These are phyloP conservation scores for Pterocles gutturalis DNA, from an alignment of 2,113 vertebrate species.

Conservation along the genomic window DNA sequence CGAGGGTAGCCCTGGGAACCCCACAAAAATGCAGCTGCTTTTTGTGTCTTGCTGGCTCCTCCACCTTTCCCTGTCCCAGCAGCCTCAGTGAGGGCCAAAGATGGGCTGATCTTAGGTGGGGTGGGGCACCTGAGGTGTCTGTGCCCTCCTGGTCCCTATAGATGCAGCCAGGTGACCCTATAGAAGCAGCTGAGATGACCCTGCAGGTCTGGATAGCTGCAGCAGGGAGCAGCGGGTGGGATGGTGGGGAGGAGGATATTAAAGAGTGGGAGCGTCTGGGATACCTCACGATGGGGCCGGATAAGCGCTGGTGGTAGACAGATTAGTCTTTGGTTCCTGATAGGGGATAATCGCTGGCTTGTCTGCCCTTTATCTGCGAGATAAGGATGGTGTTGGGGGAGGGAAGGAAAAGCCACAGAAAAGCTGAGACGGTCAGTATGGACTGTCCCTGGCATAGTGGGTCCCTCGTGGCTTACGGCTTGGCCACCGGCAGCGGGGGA, in stretches of 20 bases:
- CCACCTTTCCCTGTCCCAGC: background rate
- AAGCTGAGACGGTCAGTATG: background rate
- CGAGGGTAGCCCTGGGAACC: background rate
- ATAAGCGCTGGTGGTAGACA: constrained; percentile 25
- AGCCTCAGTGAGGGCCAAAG: background rate
- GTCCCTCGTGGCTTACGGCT: background rate
- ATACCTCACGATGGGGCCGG: background rate
- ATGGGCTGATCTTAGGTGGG: background rate
- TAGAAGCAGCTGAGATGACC: background rate
- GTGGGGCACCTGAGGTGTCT: background rate
- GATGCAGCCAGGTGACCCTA: background rate
- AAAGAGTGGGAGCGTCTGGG: background rate
- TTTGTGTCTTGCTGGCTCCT: background rate
- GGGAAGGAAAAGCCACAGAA: background rate
- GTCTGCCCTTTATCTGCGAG: constrained; percentile 50
- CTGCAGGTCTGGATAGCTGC: background rate
- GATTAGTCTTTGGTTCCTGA: constrained; percentile 59
- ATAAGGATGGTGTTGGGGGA: constrained; percentile 14
- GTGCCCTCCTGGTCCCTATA: background rate
- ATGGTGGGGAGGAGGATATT: background rate
- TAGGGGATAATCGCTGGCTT: constrained; percentile 59
- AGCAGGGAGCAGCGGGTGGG: background rate
- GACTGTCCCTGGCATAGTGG: background rate
- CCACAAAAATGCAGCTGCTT: background rate
- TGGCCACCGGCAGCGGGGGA: background rate